These are phyloP conservation scores for Leptopilina boulardi DNA, from an alignment of 1,140 invertebrate species.

Conservation along the genomic window DNA sequence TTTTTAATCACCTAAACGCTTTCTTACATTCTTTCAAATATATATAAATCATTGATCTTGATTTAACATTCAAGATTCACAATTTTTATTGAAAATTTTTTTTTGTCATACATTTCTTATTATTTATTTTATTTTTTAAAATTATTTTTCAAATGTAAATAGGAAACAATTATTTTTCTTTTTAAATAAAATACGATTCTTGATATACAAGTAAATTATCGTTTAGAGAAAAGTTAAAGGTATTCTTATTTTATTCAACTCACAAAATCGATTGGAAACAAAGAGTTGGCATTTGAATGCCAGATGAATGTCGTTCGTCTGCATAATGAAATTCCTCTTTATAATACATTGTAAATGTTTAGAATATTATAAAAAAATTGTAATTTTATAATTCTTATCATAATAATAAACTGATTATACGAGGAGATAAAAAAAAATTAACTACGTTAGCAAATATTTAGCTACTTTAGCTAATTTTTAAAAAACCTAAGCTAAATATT, in stretches of 20 bases:
- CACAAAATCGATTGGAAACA: constrained; percentile 7
- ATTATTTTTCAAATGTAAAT: neutral
- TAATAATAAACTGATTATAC: no score
- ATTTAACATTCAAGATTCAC: neutral
- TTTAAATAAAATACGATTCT: neutral
- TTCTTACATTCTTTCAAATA: neutral
- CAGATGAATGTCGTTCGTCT: constrained; percentile 15
- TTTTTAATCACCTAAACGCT: neutral
- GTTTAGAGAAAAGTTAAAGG: neutral
- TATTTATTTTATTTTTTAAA: no score
- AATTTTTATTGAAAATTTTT: no score
- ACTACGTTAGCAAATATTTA: no score
- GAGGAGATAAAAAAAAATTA: no score
- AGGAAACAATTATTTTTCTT: neutral
- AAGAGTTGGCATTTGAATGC: constrained; percentile 32
- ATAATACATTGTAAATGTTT: neutral
- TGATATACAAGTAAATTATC: neutral
- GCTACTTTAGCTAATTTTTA: no score
- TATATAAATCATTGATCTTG: neutral
- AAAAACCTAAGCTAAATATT: no score
- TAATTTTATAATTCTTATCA: no score
- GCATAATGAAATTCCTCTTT: constrained; percentile 12
- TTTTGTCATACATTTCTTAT: no score
- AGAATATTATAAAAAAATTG: no score
- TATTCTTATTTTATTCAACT: neutral